phyloP scores from a whole-genome alignment of 2,113 vertebrate genomes.

The Petrocephalus zakoni region DNA sequence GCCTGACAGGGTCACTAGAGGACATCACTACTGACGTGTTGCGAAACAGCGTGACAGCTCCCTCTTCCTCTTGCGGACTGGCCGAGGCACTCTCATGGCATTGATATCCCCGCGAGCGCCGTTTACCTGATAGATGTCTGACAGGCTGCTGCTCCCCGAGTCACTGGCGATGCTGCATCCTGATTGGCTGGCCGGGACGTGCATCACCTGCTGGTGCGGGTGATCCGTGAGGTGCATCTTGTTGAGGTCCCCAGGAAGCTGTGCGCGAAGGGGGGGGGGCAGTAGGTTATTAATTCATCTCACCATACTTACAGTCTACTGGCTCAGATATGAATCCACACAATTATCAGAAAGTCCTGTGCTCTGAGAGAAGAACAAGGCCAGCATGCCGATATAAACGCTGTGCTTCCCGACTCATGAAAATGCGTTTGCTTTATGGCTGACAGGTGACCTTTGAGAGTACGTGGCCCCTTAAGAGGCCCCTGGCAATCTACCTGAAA shows the following conservation, averaged over 20 bases:
- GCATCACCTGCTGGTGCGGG: conserved; percentile 80
- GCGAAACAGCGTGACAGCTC: not conserved
- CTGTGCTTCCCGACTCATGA: conserved; percentile 29
- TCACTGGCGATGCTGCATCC: conserved; percentile 95
- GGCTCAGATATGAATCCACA: not conserved
- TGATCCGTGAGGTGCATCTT: conserved; percentile 94
- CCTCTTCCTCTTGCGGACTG: not conserved
- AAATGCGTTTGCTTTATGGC: conserved; percentile 40
- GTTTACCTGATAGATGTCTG: conserved; percentile 94
- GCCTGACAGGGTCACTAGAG: not conserved
- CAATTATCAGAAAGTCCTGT: not conserved
- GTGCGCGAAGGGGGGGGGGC: conserved; percentile 26
- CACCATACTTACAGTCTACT: not conserved
- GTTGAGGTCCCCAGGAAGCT: conserved; percentile 94
- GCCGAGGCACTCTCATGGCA: not conserved
- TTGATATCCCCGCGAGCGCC: not conserved
- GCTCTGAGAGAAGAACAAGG: not conserved
- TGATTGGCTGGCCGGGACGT: conserved; percentile 87
- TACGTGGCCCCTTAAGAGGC: not conserved
- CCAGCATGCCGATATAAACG: not conserved
- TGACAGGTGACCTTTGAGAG: conserved; percentile 51
- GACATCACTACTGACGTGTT: not conserved
- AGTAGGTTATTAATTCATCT: conserved; percentile 17
- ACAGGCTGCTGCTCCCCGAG: conserved; percentile 94
- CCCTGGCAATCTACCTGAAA: conserved; percentile 49